Evolutionary conservation across 2,797 vertebrate genomes (phyloP).

Genomic region (Enteromius mattozi): DNA sequence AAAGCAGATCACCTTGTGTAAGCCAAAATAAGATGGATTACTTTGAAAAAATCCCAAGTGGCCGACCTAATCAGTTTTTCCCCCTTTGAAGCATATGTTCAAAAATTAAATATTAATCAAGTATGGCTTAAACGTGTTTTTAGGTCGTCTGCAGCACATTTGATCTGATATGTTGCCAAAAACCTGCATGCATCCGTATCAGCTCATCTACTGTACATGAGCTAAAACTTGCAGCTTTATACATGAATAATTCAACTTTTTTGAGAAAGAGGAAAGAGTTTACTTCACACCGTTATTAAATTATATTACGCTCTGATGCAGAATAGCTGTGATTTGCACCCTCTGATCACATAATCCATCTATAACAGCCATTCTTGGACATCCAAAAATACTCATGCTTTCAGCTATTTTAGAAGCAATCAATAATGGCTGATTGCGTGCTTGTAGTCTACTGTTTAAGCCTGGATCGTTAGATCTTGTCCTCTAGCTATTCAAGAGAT

Average conservation of each 20-base stretch:
- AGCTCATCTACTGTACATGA: background rate
- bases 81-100: constrained; percentile 58
- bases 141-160: constrained; percentile 48
- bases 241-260: background rate
- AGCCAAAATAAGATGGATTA: constrained; percentile 15
- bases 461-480: constrained; percentile 30
- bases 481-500: background rate
- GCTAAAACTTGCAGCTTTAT: constrained; percentile 32
- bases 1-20: constrained; percentile 24
- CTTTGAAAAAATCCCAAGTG: constrained; percentile 53
- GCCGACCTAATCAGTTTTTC: constrained; percentile 47
- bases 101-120: constrained; percentile 68
- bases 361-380: background rate
- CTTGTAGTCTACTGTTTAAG: constrained; percentile 32
- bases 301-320: background rate
- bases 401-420: constrained; percentile 45
- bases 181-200: constrained; percentile 59
- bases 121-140: constrained; percentile 49
- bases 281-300: background rate
- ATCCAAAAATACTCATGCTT: constrained; percentile 27
- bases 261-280: constrained; percentile 10
- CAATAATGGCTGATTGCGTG: constrained; percentile 31
- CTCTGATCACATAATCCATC: constrained; percentile 31
- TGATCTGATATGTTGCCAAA: constrained; percentile 59
- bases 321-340: constrained; percentile 15